Percentiles rank a stretch among this genome's conserved stretches.
Conservation (phyloP, 2,797 vertebrate genomes). For the Euphonia xanthogaster region DNA sequence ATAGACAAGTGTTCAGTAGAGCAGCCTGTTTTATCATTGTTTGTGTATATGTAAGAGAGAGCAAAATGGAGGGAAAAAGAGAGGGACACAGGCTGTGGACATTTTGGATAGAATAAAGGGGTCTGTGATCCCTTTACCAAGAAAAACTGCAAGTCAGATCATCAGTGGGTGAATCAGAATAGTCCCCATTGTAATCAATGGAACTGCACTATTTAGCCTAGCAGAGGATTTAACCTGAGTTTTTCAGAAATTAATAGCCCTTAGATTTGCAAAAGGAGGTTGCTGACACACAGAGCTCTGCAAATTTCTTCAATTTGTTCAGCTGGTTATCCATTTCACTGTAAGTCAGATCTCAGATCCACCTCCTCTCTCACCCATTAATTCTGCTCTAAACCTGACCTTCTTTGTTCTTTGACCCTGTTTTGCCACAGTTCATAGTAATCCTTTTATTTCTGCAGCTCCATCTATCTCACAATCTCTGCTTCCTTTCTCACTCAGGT, state of each 20-base stretch:
- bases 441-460: not conserved
- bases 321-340: not conserved
- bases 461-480: not conserved
- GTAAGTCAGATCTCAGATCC: not conserved
- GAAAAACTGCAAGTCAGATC: not conserved
- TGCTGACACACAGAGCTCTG: not conserved
- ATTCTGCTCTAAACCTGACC: conserved; percentile 4
- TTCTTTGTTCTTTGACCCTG: not conserved
- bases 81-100: not conserved
- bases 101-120: not conserved
- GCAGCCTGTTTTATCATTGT: not conserved
- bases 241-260: not conserved
- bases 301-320: not conserved
- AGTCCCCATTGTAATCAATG: not conserved
- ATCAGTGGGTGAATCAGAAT: not conserved
- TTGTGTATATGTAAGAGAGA: not conserved
- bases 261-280: not conserved
- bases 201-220: not conserved
- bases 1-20: not conserved
- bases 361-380: not conserved
- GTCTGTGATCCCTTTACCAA: not conserved
- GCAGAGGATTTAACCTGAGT: not conserved
- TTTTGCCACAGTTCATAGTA: not conserved
- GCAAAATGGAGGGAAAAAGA: not conserved
- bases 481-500: not conserved